Conservation (phyloP, 2,113 vertebrate genomes). For the Clarias batrachus region DNA sequence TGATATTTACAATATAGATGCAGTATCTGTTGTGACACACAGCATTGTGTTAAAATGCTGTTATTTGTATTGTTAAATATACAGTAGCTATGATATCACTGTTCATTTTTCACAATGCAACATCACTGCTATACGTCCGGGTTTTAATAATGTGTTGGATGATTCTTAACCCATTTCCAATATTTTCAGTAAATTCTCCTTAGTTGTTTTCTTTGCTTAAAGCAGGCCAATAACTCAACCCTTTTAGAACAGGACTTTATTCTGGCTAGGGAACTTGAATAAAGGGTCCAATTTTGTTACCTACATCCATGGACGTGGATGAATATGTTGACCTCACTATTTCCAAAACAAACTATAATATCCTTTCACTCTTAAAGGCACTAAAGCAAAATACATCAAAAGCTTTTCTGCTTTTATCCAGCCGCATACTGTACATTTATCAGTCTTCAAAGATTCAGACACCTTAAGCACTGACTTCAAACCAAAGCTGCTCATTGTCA, state of each 20-base stretch:
- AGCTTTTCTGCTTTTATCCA: slow-evolving; percentile 2
- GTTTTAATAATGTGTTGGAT: too few species aligned
- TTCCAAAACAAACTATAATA: slow-evolving; percentile 14
- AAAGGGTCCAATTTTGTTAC: neutral
- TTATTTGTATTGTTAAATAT: too few species aligned
- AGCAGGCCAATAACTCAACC: too few species aligned
- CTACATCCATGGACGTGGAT: neutral
- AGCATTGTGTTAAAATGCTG: too few species aligned
- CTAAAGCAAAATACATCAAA: slow-evolving; percentile 34
- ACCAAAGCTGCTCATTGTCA: slow-evolving; percentile 20
- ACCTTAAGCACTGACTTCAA: slow-evolving; percentile 31
- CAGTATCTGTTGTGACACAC: neutral
- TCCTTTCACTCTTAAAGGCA: neutral
- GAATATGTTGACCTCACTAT: slow-evolving; percentile 13
- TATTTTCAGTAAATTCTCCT: too few species aligned
- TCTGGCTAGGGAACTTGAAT: neutral
- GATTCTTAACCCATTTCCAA: too few species aligned
- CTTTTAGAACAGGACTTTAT: too few species aligned
- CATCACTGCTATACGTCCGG: too few species aligned
- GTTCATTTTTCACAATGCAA: too few species aligned
- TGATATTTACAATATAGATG: neutral
- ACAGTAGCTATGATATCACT: too few species aligned
- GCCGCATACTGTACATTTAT: slow-evolving; percentile 15
- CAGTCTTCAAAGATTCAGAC: slow-evolving; percentile 42
- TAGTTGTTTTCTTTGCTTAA: too few species aligned